A percentile compares a stretch with the other conserved stretches of the same genome.
phyloP scores from a whole-genome alignment of 2,113 vertebrate species.

The Podiceps cristatus region DNA sequence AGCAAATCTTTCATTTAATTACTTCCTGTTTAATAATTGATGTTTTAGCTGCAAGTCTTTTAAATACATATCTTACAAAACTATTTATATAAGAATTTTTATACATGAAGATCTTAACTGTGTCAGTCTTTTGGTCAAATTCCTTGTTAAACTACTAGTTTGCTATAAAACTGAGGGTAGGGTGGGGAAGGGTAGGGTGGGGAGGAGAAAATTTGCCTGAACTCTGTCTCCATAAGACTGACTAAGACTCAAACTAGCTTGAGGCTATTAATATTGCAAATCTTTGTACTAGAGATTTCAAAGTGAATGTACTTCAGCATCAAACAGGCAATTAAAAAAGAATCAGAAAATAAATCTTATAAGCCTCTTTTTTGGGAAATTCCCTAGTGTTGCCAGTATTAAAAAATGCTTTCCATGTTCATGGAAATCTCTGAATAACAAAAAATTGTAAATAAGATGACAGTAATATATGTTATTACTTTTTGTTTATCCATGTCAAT shows the following conservation, averaged over 20 bases:
- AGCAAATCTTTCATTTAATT: not conserved
- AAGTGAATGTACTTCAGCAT: not conserved
- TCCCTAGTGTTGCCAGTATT: not conserved
- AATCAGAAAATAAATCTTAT: not conserved
- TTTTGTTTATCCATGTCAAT: not conserved
- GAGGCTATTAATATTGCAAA: not conserved
- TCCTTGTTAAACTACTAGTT: not conserved
- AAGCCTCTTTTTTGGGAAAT: not conserved
- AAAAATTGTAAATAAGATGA: not conserved
- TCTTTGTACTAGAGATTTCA: not conserved
- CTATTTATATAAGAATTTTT: not conserved
- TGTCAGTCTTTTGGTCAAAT: not conserved
- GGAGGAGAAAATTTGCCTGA: not conserved
- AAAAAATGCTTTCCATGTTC: not conserved
- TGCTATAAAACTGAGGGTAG: not conserved
- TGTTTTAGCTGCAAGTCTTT: not conserved
- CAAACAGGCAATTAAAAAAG: not conserved
- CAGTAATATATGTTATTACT: not conserved
- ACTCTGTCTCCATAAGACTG: not conserved
- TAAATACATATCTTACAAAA: not conserved
- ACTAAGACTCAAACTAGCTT: not conserved
- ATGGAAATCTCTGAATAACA: not conserved
- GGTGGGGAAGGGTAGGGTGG: not conserved
- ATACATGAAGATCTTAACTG: not conserved
- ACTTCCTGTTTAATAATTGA: not conserved